Evolutionary conservation across 1,140 invertebrate species (phyloP), one percentile per base, ranked within the genome.

Genomic region (Diorhabda carinulata): DNA sequence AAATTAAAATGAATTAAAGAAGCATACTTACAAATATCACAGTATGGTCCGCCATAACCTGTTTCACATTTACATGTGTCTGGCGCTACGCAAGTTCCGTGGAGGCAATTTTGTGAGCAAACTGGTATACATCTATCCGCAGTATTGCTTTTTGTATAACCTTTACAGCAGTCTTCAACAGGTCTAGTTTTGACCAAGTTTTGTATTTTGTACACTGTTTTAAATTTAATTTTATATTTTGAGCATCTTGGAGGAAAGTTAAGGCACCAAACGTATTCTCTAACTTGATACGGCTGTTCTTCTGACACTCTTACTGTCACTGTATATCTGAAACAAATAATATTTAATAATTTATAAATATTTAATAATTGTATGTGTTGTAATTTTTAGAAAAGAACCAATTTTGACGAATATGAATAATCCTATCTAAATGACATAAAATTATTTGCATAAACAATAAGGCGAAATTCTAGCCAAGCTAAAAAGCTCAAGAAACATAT

Each of bases 21-120:
- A 25, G 47, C n/a, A n/a, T 74, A 89, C 92, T 90, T 84, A 97
- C 94, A 91, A 80, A 93, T 89, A 83, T 92, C 89, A 82, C 96
- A 98, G 45, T 86, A 85, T 5, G 91, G 91, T 45, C 95, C 95
- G 56, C 95, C 94, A 79, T 90, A 97, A 59, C 94, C 94, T 57
- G 88, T 86, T 68, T 90, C 88, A 78, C 95, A 97, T 80, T 94
- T 88, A 80, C 95, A 97, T 67, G 87, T 86, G 74, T 97, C 90
- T 0, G 95, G 95, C 25, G 88, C 91, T 43, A 92, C 81, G 79
- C 95, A 98, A 57, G 85, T 87, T 9, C 96, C 96, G 80, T 95
- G 90, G 56, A 92, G 82, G 78, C 96, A 98, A 9, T 88, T 83
- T 43, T 91, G 84, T 4, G 87, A 87, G 80, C 95, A 97, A 69